These are phyloP conservation scores for Oreochromis niloticus DNA, from an alignment of 2,113 vertebrate genomes.

Conservation along the genomic window DNA sequence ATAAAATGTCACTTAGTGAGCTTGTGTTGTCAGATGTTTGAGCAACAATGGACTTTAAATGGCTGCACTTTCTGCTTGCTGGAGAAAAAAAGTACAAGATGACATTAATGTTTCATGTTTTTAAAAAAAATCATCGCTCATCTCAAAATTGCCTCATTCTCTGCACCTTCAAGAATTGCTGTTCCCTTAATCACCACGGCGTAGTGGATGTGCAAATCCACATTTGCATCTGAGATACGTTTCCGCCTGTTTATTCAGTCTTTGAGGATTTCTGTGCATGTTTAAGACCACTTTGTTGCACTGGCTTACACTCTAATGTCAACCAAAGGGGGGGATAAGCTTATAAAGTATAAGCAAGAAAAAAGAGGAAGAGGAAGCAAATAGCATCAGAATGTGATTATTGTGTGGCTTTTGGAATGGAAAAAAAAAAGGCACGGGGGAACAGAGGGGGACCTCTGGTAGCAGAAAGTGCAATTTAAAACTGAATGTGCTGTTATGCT, in stretches of 20 bases:
- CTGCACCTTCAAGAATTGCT: constrained; percentile 28
- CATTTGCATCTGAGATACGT: constrained; percentile 65
- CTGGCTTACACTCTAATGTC: constrained; percentile 50
- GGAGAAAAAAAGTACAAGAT: background rate
- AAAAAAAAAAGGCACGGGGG: background rate
- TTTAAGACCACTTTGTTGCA: constrained; percentile 58
- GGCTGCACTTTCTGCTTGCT: constrained; percentile 30
- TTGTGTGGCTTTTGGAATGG: constrained; percentile 5
- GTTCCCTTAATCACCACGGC: constrained; percentile 41
- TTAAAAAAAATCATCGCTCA: constrained; percentile 22
- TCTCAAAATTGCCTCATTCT: constrained; percentile 54
- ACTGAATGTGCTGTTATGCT: constrained; percentile 33
- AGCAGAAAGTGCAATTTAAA: constrained; percentile 41
- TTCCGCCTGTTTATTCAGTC: constrained; percentile 48
- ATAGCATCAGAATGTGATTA: constrained; percentile 59
- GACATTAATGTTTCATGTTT: constrained; percentile 59
- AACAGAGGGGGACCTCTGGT: constrained; percentile 33
- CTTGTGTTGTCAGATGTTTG: constrained; percentile 27
- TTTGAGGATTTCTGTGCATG: constrained; percentile 54
- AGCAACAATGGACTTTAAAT: constrained; percentile 62
- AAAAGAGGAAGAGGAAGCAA: constrained; percentile 9
- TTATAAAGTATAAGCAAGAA: constrained; percentile 37
- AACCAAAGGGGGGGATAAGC: constrained; percentile 44
- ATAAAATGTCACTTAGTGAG: constrained; percentile 49
- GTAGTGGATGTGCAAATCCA: constrained; percentile 29